These are phyloP conservation scores for Platyura marginata DNA, from an alignment of 1,140 invertebrate genomes.

Conservation along the genomic window DNA sequence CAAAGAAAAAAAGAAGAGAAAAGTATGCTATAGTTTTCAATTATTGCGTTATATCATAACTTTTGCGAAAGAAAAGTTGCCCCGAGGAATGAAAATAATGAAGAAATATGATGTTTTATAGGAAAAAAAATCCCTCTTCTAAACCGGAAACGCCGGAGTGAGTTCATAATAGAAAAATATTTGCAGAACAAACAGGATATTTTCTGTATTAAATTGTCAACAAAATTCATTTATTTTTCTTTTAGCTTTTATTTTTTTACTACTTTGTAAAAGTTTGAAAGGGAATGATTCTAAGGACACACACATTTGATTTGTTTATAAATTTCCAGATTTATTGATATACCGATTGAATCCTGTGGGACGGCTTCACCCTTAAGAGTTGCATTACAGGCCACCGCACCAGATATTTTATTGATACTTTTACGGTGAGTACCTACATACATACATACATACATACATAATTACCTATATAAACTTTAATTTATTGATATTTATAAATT, in stretches of 20 bases:
- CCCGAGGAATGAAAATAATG: too few relatives aligned
- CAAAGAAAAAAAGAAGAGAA: too few relatives aligned
- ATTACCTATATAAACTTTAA: neutral
- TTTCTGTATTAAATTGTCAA: neutral
- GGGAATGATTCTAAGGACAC: too few relatives aligned
- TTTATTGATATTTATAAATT: too few relatives aligned
- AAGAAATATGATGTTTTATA: too few relatives aligned
- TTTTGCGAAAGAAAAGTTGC: too few relatives aligned
- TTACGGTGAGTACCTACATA: conserved; percentile 24
- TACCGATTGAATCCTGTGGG: conserved; percentile 59
- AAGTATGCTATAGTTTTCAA: too few relatives aligned
- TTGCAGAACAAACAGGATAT: neutral
- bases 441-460: neutral
- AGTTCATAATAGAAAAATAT: too few relatives aligned
- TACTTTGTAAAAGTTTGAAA: too few relatives aligned
- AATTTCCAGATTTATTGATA: conserved; percentile 45
- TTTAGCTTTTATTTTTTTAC: neutral
- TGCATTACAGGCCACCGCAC: conserved; percentile 44
- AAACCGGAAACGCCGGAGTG: neutral
- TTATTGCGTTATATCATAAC: neutral
- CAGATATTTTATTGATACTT: conserved; percentile 52
- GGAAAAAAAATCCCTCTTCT: too few relatives aligned
- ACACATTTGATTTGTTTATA: too few relatives aligned
- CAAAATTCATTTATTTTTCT: neutral
- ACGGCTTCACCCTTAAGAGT: conserved; percentile 43